phyloP scores from a whole-genome alignment of 1,140 invertebrate genomes.

The Apocrypta bakeri region DNA sequence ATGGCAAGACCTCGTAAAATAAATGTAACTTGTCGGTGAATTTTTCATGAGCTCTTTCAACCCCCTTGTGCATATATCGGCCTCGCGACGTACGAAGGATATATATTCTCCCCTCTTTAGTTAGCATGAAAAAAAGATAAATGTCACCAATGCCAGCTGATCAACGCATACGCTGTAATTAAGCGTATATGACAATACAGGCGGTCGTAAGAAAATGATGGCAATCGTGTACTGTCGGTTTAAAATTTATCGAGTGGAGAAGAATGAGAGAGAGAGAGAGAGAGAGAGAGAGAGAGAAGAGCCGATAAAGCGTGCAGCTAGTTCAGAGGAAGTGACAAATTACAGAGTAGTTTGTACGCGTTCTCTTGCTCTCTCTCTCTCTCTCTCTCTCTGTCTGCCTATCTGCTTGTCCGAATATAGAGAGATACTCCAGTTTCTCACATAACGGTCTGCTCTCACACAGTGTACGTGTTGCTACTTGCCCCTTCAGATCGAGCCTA shows the following conservation, averaged over 20 bases:
- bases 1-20: not conserved
- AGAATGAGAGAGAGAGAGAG: not conserved
- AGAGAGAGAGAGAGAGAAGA: not conserved
- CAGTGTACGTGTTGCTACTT: not conserved
- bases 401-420: too few relatives aligned
- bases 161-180: not conserved
- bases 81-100: not conserved
- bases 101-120: not conserved
- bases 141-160: not conserved
- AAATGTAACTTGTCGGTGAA: not conserved
- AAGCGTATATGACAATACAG: not conserved
- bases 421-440: not conserved
- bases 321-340: slow-evolving; percentile 40
- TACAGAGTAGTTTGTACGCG: slow-evolving; percentile 24
- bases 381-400: too few relatives aligned
- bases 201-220: slow-evolving; percentile 15
- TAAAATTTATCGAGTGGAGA: slow-evolving; percentile 43
- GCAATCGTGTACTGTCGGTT: not conserved
- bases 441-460: not conserved
- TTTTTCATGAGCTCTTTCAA: slow-evolving; percentile 20
- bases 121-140: not conserved
- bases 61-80: not conserved
- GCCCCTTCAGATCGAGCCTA: not conserved
- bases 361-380: not conserved
- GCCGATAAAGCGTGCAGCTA: slow-evolving; percentile 20